A percentile compares a stretch with the other conserved stretches of the same genome.
These are phyloP conservation scores for Drosophila nr. perissopoda DNA, from an alignment of 2,888 invertebrate species.

Conservation along the genomic window DNA sequence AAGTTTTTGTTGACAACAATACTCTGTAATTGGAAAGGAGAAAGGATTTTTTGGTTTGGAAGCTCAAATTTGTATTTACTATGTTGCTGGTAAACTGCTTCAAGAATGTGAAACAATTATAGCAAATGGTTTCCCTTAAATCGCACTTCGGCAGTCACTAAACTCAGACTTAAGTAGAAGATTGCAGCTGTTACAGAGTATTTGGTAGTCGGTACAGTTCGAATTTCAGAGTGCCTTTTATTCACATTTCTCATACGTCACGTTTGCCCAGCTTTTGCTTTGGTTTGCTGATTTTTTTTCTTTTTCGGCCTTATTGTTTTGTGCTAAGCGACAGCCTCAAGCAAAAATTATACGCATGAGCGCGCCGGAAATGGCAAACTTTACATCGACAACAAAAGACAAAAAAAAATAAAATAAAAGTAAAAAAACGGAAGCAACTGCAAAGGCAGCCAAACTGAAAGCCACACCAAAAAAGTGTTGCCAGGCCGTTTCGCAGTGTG, in stretches of 20 bases:
- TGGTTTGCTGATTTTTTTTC: conserved; percentile 4
- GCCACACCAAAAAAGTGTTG: conserved; percentile 73
- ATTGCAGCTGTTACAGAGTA: neutral
- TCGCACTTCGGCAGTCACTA: neutral
- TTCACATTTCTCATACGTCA: conserved; percentile 71
- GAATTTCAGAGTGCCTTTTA: conserved; percentile 20
- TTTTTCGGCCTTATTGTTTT: conserved; percentile 67
- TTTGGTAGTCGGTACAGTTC: neutral
- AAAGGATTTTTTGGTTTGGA: neutral
- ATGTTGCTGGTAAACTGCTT: neutral
- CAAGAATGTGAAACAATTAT: neutral
- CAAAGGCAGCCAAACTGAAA: conserved; percentile 71
- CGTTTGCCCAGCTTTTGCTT: conserved; percentile 47
- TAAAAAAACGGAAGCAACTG: conserved; percentile 60
- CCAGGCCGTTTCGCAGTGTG: conserved; percentile 31
- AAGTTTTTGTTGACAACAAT: conserved; percentile 17
- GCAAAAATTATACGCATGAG: conserved; percentile 81
- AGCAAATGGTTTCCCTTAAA: neutral
- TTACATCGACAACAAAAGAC: conserved; percentile 53
- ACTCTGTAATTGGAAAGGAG: neutral
- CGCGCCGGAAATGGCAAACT: conserved; percentile 81
- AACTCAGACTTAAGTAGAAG: neutral
- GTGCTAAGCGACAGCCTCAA: conserved; percentile 75
- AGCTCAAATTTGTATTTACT: neutral
- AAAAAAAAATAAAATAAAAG: conserved; percentile 7